Evolutionary conservation across 2,797 vertebrate genomes (phyloP).

Genomic region (Lacerta viridis): DNA sequence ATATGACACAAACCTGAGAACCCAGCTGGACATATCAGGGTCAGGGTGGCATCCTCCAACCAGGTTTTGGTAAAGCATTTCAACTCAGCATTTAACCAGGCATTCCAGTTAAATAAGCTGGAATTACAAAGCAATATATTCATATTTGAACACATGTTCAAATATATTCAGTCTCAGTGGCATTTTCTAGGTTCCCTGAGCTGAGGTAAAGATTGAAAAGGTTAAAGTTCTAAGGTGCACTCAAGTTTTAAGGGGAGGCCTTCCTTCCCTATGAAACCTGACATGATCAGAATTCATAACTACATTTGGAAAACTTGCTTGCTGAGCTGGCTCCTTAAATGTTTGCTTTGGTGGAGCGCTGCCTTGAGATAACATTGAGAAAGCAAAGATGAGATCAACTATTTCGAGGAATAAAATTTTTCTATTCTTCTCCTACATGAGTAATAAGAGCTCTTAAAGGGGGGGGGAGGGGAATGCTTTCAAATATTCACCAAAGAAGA

Average conservation of each 20-base stretch:
- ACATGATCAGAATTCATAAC: constrained; percentile 31
- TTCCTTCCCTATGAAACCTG: background rate
- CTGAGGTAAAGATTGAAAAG: background rate
- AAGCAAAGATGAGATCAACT: constrained; percentile 26
- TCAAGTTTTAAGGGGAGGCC: background rate
- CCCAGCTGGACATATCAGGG: background rate
- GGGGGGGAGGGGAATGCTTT: background rate
- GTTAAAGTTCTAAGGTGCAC: background rate
- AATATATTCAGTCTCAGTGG: too few species aligned
- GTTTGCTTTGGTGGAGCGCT: background rate
- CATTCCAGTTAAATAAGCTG: too few species aligned
- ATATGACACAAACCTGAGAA: background rate
- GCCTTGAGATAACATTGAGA: constrained; percentile 10
- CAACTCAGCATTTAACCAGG: too few species aligned
- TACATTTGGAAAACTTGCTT: background rate
- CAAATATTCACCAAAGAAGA: background rate
- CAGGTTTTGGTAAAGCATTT: background rate
- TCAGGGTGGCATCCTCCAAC: background rate
- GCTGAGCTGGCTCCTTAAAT: background rate
- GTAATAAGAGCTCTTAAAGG: constrained; percentile 1
- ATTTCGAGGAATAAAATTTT: constrained; percentile 34
- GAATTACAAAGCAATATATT: background rate
- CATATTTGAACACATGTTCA: too few species aligned
- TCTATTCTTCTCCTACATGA: constrained; percentile 21
- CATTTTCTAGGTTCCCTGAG: background rate